phyloP scores from a whole-genome alignment of 2,888 invertebrate genomes.

The Napeogenes inachia region DNA sequence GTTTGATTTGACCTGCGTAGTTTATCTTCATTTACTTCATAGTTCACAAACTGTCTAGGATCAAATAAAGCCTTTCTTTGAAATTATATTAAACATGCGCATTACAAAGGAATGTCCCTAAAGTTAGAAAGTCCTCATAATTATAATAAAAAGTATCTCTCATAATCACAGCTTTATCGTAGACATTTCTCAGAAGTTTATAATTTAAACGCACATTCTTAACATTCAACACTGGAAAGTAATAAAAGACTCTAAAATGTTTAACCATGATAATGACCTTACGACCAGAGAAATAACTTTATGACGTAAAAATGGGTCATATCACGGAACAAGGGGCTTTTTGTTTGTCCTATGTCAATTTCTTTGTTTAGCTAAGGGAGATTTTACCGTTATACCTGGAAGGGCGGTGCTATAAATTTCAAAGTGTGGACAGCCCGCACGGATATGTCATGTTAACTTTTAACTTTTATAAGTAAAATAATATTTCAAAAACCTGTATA shows the following conservation, averaged over 20 bases:
- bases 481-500: constrained; percentile 24
- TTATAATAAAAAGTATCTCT: constrained; percentile 30
- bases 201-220: constrained; percentile 33
- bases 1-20: neutral
- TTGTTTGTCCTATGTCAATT: constrained; percentile 65
- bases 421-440: constrained; percentile 50
- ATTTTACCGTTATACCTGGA: constrained; percentile 51
- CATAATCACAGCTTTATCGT: constrained; percentile 32
- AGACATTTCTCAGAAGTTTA: constrained; percentile 35
- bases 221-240: constrained; percentile 42
- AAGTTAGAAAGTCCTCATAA: constrained; percentile 10
- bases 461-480: constrained; percentile 31
- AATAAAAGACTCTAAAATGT: constrained; percentile 54
- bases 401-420: constrained; percentile 59
- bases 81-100: too few species aligned
- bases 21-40: too few species aligned
- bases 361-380: constrained; percentile 50
- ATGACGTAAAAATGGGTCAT: constrained; percentile 62
- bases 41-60: too few species aligned
- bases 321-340: constrained; percentile 49
- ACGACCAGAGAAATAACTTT: constrained; percentile 55
- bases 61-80: too few species aligned
- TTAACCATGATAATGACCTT: constrained; percentile 22
- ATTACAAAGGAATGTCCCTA: too few species aligned
- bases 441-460: constrained; percentile 34